Evolutionary conservation across 2,888 invertebrate species (phyloP), one percentile per base, ranked within the genome.

Genomic region (Belgica antarctica): DNA sequence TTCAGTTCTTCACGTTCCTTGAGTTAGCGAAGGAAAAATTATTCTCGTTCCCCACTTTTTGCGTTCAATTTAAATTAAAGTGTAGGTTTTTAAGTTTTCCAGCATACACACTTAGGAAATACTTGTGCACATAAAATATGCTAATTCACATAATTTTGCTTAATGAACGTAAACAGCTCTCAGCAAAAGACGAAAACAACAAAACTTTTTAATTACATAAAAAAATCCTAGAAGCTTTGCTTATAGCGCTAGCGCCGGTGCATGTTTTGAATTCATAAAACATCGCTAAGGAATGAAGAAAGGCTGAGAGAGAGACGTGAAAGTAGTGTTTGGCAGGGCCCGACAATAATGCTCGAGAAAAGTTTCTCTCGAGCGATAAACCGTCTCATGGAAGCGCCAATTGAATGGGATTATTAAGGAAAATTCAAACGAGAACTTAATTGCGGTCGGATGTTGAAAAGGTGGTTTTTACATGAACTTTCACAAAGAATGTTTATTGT

Each of bases 141-240:
- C 62, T 62, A 62, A 62, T 62, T 12, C 34, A 34, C 62, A 34
- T 62, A 34, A 62, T 62, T 62, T n/a, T 31, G 34, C 62, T 62
- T 62, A 28, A 15, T 61, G 27, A 61, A 59, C 27, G 27, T 62
- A 62, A 34, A 12, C 25, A 59, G 27, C 2, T 28, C 27, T 17
- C 27, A 7, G 27, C 17, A 12, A 61, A 27, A 61, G 28, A 10
- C 8, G 28, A 12, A n/a, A 62, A 62, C 17, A 31, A 34, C 25
- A 62, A 62, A 62, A 62, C 19, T 62, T 62, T 62, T 62, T 62
- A 62, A 62, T 62, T 62, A 62, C 62, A 34, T 31, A 15, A 62
- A 34, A 62, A 62, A 62, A 19, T 22, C 12, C 10, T 15, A 22
- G 22, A 57, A 57, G 12, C 28, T 28, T 62, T 62, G 17, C 52